Evolutionary conservation across 2,113 vertebrate genomes (phyloP).

Genomic region (Pollimyrus isidori): DNA sequence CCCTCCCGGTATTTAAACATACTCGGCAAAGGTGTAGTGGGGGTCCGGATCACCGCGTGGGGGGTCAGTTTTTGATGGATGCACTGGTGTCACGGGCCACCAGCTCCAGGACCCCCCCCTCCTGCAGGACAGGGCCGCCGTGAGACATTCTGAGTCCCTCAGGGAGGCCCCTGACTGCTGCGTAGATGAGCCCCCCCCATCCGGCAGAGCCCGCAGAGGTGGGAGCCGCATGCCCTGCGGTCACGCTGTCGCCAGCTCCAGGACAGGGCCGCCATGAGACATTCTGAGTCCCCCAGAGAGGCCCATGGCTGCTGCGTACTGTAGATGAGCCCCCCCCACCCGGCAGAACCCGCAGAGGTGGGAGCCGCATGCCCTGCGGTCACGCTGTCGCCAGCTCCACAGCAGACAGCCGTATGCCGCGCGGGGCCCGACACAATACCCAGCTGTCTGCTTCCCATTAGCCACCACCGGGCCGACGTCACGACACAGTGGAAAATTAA

Average conservation of each 20-base stretch:
- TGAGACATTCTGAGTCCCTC: neutral
- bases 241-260: neutral
- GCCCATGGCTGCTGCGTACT: neutral
- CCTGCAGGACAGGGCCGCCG: neutral
- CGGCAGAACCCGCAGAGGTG: neutral
- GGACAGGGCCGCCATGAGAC: neutral
- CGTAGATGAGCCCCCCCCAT: neutral
- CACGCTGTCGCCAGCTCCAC: neutral
- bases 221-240: neutral
- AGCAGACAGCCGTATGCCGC: neutral
- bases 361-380: neutral
- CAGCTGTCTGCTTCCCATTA: constrained; percentile 6
- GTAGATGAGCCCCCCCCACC: neutral
- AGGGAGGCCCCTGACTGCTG: neutral
- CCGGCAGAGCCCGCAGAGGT: neutral
- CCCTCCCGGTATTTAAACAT: neutral
- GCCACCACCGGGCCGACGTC: neutral
- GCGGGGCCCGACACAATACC: neutral
- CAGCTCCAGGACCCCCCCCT: neutral
- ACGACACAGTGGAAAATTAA: neutral
- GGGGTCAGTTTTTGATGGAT: neutral
- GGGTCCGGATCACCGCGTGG: neutral
- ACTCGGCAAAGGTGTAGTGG: neutral
- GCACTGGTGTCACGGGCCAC: neutral
- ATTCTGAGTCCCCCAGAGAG: neutral